Conservation (phyloP, 2,888 invertebrate genomes). For the Pristionchus mayeri region DNA sequence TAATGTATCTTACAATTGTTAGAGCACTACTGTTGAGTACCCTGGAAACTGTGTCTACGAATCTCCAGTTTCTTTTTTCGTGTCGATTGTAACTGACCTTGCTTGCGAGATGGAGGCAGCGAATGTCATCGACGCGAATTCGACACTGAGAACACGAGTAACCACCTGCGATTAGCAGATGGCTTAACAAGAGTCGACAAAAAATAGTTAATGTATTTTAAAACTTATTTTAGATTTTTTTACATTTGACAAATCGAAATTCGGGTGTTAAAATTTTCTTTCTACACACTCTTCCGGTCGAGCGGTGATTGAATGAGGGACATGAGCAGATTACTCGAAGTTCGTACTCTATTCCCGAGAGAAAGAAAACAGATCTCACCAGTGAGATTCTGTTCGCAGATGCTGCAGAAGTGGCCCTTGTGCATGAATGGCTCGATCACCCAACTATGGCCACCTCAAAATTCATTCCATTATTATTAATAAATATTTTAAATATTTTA, state of each 20-base stretch:
- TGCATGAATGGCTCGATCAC: slow-evolving; percentile 12
- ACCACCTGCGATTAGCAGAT: slow-evolving; percentile 41
- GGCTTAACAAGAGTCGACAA: no score
- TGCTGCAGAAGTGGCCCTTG: slow-evolving; percentile 42
- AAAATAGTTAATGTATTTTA: no score
- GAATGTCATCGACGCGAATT: slow-evolving; percentile 41
- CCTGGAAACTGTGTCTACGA: no score
- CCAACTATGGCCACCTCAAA: slow-evolving; percentile 47
- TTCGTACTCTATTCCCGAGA: not conserved
- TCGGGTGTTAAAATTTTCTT: no score
- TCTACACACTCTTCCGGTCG: no score
- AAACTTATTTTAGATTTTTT: no score
- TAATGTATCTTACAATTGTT: no score
- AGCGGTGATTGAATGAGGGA: not conserved
- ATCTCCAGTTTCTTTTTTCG: no score
- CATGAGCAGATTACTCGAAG: not conserved
- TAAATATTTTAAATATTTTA: no score
- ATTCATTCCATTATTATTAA: no score
- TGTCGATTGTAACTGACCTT: slow-evolving; percentile 24
- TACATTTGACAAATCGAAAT: not conserved
- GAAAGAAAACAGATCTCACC: not conserved
- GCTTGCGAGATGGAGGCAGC: slow-evolving; percentile 39
- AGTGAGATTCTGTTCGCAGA: slow-evolving; percentile 38
- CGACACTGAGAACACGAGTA: slow-evolving; percentile 43
- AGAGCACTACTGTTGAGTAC: no score